These are phyloP conservation scores for Hirundichthys speculiger DNA, from an alignment of 2,113 vertebrate species.

Conservation along the genomic window DNA sequence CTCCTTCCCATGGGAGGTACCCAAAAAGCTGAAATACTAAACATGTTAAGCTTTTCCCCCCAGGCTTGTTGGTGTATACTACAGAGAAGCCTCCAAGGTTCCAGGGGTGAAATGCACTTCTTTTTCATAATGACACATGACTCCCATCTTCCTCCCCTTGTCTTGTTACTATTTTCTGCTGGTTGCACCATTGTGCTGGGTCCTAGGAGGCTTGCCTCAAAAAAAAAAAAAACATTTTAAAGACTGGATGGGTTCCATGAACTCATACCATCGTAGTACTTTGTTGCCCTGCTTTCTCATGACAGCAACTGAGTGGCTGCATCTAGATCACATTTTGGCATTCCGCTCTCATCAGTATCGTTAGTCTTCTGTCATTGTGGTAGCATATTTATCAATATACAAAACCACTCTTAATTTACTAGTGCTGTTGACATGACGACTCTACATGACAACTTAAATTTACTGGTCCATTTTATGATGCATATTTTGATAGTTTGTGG, in stretches of 20 bases:
- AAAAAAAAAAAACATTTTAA: constrained; percentile 46
- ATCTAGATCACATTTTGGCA: constrained; percentile 32
- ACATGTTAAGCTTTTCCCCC: constrained; percentile 91
- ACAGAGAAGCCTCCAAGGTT: constrained; percentile 96
- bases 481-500: constrained; percentile 14
- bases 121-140: constrained; percentile 30
- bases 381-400: constrained; percentile 40
- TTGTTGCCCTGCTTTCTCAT: constrained; percentile 16
- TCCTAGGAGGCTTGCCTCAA: constrained; percentile 45
- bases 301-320: constrained; percentile 19
- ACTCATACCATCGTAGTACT: constrained; percentile 32
- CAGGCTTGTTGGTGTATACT: constrained; percentile 92
- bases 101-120: constrained; percentile 85
- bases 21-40: constrained; percentile 97
- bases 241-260: constrained; percentile 49
- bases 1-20: constrained; percentile 96
- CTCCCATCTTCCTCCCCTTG: constrained; percentile 43
- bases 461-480: constrained; percentile 8
- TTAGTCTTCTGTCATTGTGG: constrained; percentile 36
- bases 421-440: constrained; percentile 60
- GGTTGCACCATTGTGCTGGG: constrained; percentile 49
- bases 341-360: constrained; percentile 30
- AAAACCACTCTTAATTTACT: constrained; percentile 41
- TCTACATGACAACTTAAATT: constrained; percentile 13
- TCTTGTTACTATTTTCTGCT: constrained; percentile 57